These are phyloP conservation scores for Horisme vitalbata DNA, from an alignment of 2,888 invertebrate genomes.

Conservation along the genomic window DNA sequence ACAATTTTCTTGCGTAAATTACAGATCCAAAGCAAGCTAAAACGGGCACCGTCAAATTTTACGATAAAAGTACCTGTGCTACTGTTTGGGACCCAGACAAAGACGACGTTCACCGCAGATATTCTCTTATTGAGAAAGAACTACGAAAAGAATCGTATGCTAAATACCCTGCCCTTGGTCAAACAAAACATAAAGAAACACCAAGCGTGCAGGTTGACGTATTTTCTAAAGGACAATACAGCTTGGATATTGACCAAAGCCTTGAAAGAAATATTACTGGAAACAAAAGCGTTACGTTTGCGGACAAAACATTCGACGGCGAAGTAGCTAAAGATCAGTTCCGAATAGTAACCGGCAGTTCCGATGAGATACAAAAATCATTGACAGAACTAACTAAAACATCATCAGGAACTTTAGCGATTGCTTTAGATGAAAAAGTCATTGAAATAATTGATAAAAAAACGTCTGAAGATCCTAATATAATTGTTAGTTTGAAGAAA, in stretches of 20 bases:
- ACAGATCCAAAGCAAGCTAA: constrained; percentile 56
- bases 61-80: constrained; percentile 33
- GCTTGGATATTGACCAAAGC: not conserved
- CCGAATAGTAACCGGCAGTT: constrained; percentile 11
- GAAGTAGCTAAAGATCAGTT: constrained; percentile 24
- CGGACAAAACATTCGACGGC: constrained; percentile 21
- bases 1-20: constrained; percentile 28
- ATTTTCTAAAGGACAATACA: constrained; percentile 1
- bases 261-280: not conserved
- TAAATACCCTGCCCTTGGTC: constrained; percentile 1
- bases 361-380: constrained; percentile 10
- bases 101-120: constrained; percentile 2
- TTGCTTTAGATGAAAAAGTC: constrained; percentile 48
- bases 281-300: constrained; percentile 12
- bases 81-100: constrained; percentile 18
- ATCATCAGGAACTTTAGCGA: constrained; percentile 41
- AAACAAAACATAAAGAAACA: constrained; percentile 1
- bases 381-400: constrained; percentile 39
- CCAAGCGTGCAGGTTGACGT: constrained; percentile 4
- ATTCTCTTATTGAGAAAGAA: constrained; percentile 16
- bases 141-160: constrained; percentile 7
- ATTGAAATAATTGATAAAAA: constrained; percentile 44
- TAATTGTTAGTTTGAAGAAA: constrained; percentile 38
- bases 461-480: constrained; percentile 33
- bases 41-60: constrained; percentile 32